phyloP scores from a whole-genome alignment of 2,113 vertebrate species.

The Aphyosemion australe region DNA sequence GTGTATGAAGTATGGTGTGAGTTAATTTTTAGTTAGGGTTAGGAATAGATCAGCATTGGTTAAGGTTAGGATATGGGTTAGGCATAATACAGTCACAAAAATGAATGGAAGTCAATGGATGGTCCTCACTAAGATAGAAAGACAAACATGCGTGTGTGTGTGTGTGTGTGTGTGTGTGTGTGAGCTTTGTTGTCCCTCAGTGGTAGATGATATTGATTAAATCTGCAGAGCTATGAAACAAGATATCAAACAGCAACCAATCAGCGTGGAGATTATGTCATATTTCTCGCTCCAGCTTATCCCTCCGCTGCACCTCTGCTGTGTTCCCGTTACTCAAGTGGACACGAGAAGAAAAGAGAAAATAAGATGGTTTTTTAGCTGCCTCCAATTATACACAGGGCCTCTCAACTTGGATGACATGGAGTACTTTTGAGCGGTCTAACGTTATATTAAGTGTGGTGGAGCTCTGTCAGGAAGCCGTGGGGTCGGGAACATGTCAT shows the following conservation, averaged over 20 bases:
- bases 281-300: slow-evolving; percentile 45
- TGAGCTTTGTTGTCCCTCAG: slow-evolving; percentile 22
- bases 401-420: slow-evolving; percentile 41
- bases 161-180: no score
- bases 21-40: no score
- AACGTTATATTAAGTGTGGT: background rate
- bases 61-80: no score
- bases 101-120: no score
- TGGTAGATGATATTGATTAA: slow-evolving; percentile 65
- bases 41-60: no score
- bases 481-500: background rate
- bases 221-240: slow-evolving; percentile 54
- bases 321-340: slow-evolving; percentile 52
- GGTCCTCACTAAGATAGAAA: no score
- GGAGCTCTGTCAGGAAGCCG: background rate
- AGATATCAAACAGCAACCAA: slow-evolving; percentile 65
- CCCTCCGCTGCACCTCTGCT: slow-evolving; percentile 36
- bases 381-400: slow-evolving; percentile 29
- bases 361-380: background rate
- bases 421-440: slow-evolving; percentile 39
- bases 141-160: slow-evolving; percentile 9
- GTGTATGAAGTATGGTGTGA: no score
- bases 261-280: slow-evolving; percentile 64
- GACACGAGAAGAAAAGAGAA: slow-evolving; percentile 5
- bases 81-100: no score